Base-by-base conservation (phyloP, 2,113 vertebrate genomes). In the Megaptera novaeangliae region DNA sequence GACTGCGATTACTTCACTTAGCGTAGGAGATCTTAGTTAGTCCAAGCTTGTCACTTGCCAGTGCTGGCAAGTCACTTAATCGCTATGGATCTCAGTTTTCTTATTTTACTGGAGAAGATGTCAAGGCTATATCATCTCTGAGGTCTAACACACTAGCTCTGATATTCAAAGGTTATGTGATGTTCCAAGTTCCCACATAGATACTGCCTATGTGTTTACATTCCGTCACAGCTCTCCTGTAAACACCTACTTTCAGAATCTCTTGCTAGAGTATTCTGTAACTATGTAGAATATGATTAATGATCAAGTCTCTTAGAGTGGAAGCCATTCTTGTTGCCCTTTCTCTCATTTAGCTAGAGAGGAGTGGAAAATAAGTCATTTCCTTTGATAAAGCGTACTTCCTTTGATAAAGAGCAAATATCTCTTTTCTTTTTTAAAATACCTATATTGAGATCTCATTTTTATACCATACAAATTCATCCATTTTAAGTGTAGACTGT, bases 401-500 rank as follows among this genome's bases (percentile, higher is more conserved):
- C 41, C 72, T 49, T 59, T 95, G 86, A 87, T 90, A 85, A 90
- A 49, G 87, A 91, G 11, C 41, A 74, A 77, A 46, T 68, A 75
- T 41, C 74, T 44, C 14, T 82, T 29, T 80, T 36, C 18, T 89
- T 34, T 68, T 46, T 77, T 39, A 55, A 64, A 94, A 71, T 3
- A 84, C 41, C 8, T 96, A 20, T 69, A 41, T 31, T 84, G 18
- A 27, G 14, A 41, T 91, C 8, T 72, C 59, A 34, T 94, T 91
- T 96, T 96, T 14, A 36, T 91, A 18, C n/a, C 23, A 17, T 90
- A 87, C 81, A 90, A 84, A 52, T 84, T 95, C 12, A 94, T 7
- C 21, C 27, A 29, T 87, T 81, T 6, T 44, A 68, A 77, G 4
- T 87, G 10, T 57, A 69, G 52, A 36, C 9, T n/a, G 15, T 69